phyloP scores from a whole-genome alignment of 1,140 invertebrate genomes.

The Aradophagus sp. region DNA sequence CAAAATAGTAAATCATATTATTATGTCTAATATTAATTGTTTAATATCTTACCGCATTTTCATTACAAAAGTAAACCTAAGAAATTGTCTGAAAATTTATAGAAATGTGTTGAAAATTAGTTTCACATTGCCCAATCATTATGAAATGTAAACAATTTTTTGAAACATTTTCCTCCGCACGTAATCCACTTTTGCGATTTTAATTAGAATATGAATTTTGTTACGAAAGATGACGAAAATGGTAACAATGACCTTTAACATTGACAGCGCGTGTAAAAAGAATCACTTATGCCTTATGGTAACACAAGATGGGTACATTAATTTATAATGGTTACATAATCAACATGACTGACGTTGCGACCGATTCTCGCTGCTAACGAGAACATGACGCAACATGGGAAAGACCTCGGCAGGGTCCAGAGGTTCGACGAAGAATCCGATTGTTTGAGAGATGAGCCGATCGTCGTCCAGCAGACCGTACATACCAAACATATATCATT shows the following conservation, averaged over 20 bases:
- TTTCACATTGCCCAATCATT: no score
- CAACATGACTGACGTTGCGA: conserved; percentile 55
- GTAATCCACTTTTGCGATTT: not conserved
- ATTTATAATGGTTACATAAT: conserved; percentile 55
- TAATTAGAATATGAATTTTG: conserved; percentile 16
- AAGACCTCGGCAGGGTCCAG: conserved; percentile 50
- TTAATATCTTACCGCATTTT: no score
- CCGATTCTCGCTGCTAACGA: conserved; percentile 52
- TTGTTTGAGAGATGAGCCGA: conserved; percentile 44
- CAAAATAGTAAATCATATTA: no score
- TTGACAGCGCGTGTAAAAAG: conserved; percentile 20
- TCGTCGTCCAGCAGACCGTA: conserved; percentile 26
- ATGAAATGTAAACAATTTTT: no score
- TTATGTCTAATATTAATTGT: no score
- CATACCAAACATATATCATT: conserved; percentile 23
- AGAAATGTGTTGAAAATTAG: no score
- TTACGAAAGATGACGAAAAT: conserved; percentile 10
- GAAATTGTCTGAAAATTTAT: no score
- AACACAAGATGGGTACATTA: conserved; percentile 26
- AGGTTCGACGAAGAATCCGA: conserved; percentile 48
- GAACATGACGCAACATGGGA: conserved; percentile 54
- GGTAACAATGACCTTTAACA: conserved; percentile 47
- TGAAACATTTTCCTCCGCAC: no score
- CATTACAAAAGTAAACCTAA: no score
- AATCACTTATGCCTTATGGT: conserved; percentile 12